Conservation (phyloP, 2,113 vertebrate genomes). For the Semnornis frantzii region DNA sequence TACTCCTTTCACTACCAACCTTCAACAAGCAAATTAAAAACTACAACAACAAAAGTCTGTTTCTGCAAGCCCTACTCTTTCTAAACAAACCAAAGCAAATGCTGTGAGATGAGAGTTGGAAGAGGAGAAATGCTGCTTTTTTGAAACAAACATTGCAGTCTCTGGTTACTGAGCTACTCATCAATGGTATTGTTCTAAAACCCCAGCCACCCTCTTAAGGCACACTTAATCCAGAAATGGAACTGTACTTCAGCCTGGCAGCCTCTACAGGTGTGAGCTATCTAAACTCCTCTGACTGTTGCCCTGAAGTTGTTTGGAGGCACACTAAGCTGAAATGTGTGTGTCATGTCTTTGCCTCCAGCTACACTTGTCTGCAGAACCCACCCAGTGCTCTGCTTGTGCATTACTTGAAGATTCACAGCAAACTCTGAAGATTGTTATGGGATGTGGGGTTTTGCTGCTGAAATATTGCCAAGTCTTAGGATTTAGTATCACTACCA, state of each 20-base stretch:
- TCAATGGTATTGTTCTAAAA: not conserved
- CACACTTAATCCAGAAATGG: not conserved
- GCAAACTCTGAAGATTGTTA: not conserved
- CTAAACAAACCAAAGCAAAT: not conserved
- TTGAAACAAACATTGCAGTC: not conserved
- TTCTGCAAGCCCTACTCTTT: slow-evolving; percentile 40
- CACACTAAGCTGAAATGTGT: not conserved
- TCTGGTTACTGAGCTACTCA: slow-evolving; percentile 23
- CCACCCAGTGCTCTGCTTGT: not conserved
- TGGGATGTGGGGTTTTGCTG: not conserved
- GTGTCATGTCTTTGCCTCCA: not conserved
- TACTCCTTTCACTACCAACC: not conserved
- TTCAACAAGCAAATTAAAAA: too few species aligned
- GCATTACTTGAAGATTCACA: not conserved
- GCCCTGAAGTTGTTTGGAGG: not conserved
- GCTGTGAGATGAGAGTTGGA: not conserved
- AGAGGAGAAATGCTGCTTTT: slow-evolving; percentile 29
- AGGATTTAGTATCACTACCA: not conserved
- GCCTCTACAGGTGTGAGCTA: not conserved
- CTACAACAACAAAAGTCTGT: not conserved
- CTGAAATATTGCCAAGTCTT: not conserved
- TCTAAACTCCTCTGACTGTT: not conserved
- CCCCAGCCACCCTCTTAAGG: not conserved
- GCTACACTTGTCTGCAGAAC: not conserved
- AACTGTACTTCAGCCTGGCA: not conserved